A percentile compares a stretch with the other conserved stretches of the same genome.
Evolutionary conservation across 2,113 vertebrate species (phyloP).

Genomic region (Vimba vimba): DNA sequence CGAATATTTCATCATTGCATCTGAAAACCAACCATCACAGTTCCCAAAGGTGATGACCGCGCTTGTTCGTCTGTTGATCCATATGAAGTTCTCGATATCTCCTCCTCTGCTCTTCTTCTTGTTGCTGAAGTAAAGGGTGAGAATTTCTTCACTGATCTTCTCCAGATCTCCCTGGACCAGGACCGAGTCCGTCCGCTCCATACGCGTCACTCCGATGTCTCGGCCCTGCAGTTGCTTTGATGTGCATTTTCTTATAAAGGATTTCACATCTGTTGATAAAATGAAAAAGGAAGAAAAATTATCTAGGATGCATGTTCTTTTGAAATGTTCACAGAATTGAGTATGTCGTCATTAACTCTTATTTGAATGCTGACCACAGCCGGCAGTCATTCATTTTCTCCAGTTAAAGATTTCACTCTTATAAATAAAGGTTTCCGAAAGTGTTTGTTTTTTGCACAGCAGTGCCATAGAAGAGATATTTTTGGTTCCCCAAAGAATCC

Average conservation of each 20-base stretch:
- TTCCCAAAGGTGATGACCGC: slow-evolving; percentile 58
- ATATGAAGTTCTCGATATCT: slow-evolving; percentile 44
- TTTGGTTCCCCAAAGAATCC: no score
- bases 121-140: slow-evolving; percentile 62
- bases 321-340: neutral
- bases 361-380: neutral
- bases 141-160: slow-evolving; percentile 43
- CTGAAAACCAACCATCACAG: slow-evolving; percentile 52
- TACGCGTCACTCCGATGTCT: slow-evolving; percentile 52
- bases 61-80: slow-evolving; percentile 48
- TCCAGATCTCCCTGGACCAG: slow-evolving; percentile 61
- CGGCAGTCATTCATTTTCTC: neutral
- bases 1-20: neutral
- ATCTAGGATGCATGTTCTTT: no score
- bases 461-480: no score
- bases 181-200: slow-evolving; percentile 60
- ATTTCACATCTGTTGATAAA: slow-evolving; percentile 54
- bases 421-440: no score
- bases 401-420: no score
- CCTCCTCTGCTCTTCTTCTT: slow-evolving; percentile 61
- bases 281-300: neutral
- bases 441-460: no score
- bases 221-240: slow-evolving; percentile 55
- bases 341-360: neutral
- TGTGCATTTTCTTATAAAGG: slow-evolving; percentile 59